phyloP scores from a whole-genome alignment of 1,140 invertebrate genomes.

The Argopecten irradians region DNA sequence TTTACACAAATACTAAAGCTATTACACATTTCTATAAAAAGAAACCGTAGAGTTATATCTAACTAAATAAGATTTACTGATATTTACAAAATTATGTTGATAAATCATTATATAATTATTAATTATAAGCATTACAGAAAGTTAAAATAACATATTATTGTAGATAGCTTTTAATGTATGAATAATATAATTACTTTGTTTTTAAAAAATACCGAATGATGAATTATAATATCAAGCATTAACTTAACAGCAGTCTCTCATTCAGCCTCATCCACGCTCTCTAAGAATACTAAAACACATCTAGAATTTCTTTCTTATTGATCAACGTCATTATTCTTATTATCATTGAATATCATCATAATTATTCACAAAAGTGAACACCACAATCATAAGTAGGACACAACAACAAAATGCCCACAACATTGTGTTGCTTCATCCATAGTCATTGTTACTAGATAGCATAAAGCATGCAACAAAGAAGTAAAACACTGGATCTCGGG shows the following conservation, averaged over 20 bases:
- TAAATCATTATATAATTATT: too few relatives aligned
- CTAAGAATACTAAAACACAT: neutral
- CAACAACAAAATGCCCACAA: slow-evolving; percentile 1
- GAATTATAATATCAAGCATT: neutral
- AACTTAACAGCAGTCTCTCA: neutral
- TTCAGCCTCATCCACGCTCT: neutral
- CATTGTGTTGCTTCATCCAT: slow-evolving; percentile 8
- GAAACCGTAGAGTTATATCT: too few relatives aligned
- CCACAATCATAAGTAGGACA: neutral
- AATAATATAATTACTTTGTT: neutral
- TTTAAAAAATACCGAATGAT: neutral
- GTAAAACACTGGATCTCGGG: neutral
- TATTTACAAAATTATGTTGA: neutral
- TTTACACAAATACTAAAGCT: neutral
- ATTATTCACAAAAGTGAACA: neutral
- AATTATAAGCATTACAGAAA: too few relatives aligned
- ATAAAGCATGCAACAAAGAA: slow-evolving; percentile 18
- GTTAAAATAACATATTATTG: neutral
- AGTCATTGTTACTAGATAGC: neutral
- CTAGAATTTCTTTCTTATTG: too few relatives aligned
- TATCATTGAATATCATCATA: neutral
- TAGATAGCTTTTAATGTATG: neutral
- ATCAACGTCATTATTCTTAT: too few relatives aligned
- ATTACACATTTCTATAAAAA: neutral
- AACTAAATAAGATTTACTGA: too few relatives aligned